phyloP scores from a whole-genome alignment of 2,113 vertebrate genomes.

The Hirundichthys speculiger region DNA sequence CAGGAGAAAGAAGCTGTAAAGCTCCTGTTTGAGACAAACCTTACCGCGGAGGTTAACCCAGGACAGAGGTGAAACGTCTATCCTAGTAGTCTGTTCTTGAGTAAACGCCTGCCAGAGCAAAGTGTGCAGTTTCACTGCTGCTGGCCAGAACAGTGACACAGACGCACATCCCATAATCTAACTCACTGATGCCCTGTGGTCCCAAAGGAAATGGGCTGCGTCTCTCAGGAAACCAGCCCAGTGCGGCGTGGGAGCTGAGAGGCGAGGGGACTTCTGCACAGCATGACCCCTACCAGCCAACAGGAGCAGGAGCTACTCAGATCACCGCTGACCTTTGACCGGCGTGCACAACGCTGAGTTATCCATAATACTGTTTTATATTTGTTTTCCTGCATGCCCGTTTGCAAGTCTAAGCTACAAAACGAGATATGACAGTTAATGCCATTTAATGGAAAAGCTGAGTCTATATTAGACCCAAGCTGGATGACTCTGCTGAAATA shows the following conservation, averaged over 20 bases:
- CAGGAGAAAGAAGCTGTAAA: slow-evolving; percentile 9
- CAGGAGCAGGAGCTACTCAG: slow-evolving; percentile 53
- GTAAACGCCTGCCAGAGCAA: slow-evolving; percentile 29
- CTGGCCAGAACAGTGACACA: slow-evolving; percentile 33
- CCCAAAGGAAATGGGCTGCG: slow-evolving; percentile 69
- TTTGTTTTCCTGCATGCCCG: neutral
- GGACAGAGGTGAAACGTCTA: slow-evolving; percentile 33
- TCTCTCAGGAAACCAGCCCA: slow-evolving; percentile 64
- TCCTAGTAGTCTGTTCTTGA: slow-evolving; percentile 20
- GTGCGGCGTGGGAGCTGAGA: slow-evolving; percentile 30
- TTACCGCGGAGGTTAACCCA: slow-evolving; percentile 31
- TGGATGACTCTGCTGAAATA: slow-evolving; percentile 7
- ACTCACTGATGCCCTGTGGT: slow-evolving; percentile 45
- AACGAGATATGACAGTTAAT: neutral
- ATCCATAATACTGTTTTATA: too few species aligned
- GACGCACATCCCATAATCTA: slow-evolving; percentile 45
- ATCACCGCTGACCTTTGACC: too few species aligned
- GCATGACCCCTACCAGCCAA: slow-evolving; percentile 66
- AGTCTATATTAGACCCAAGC: slow-evolving; percentile 2
- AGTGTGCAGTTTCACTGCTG: slow-evolving; percentile 25
- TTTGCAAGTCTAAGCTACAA: neutral
- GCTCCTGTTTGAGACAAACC: slow-evolving; percentile 52
- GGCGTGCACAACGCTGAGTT: too few species aligned
- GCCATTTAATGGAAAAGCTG: neutral
- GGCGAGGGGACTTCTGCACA: slow-evolving; percentile 45